These are phyloP conservation scores for Embidobia sp. DNA, from an alignment of 2,888 invertebrate genomes.

Conservation along the genomic window DNA sequence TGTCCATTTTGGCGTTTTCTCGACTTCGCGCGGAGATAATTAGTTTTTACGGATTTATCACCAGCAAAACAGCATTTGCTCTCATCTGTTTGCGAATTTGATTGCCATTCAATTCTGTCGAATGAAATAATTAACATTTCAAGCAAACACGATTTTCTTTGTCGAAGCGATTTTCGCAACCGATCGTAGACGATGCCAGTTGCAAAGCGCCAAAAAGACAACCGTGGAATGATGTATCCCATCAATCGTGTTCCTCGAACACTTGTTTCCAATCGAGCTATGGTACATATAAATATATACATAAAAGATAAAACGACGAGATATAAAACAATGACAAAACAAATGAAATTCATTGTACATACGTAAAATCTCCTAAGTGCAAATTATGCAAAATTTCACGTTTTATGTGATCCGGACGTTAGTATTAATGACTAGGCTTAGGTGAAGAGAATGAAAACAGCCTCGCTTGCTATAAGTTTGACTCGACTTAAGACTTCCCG, in stretches of 20 bases:
- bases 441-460: constrained; percentile 55
- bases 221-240: constrained; percentile 21
- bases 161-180: constrained; percentile 23
- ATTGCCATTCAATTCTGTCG: constrained; percentile 17
- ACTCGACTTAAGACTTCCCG: constrained; percentile 53
- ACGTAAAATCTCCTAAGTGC: constrained; percentile 64
- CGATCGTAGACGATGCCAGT: background rate
- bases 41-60: constrained; percentile 25
- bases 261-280: constrained; percentile 45
- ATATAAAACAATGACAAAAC: constrained; percentile 27
- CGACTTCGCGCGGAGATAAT: constrained; percentile 13
- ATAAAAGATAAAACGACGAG: background rate
- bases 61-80: constrained; percentile 6
- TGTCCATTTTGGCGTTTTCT: constrained; percentile 50
- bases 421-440: constrained; percentile 64
- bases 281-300: constrained; percentile 12
- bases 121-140: constrained; percentile 24
- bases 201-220: constrained; percentile 18
- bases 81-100: constrained; percentile 21
- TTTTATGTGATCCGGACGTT: constrained; percentile 65
- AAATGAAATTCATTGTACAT: constrained; percentile 55
- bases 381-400: constrained; percentile 64
- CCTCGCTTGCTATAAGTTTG: constrained; percentile 58
- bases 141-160: constrained; percentile 24
- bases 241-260: constrained; percentile 19